Conservation (phyloP, 1,140 invertebrate species). For the Lasaia peninsularis region DNA sequence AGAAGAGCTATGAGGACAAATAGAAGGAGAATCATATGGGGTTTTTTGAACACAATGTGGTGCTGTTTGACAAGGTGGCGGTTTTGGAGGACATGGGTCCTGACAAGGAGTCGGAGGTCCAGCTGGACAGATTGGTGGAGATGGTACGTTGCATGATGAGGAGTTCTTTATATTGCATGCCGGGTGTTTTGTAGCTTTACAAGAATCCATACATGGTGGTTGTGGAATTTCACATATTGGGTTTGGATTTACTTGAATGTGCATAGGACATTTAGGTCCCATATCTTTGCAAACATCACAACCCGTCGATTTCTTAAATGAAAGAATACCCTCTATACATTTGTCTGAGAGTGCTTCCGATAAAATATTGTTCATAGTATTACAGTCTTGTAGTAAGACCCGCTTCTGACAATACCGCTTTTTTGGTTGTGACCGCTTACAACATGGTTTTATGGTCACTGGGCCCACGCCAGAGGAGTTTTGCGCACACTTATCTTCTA, state of each 20-base stretch:
- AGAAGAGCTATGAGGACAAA: not conserved
- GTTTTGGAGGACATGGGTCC: conserved; percentile 22
- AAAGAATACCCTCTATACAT: conserved; percentile 9
- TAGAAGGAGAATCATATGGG: conserved; percentile 1
- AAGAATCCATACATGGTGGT: conserved; percentile 27
- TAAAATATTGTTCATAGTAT: conserved; percentile 24
- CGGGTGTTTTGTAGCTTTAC: conserved; percentile 22
- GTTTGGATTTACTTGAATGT: conserved; percentile 20
- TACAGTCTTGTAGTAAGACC: conserved; percentile 37
- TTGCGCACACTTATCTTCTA: conserved; percentile 22
- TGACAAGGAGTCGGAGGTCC: conserved; percentile 17
- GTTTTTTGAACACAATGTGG: not conserved
- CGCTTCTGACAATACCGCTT: conserved; percentile 31
- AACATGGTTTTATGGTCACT: conserved; percentile 20
- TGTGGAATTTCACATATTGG: conserved; percentile 30
- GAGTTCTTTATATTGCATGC: conserved; percentile 26
- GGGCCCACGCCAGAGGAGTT: conserved; percentile 19
- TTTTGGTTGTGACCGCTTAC: conserved; percentile 15
- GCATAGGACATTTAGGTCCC: conserved; percentile 18
- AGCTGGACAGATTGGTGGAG: conserved; percentile 12
- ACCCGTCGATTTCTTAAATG: conserved; percentile 19
- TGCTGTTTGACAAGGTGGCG: conserved; percentile 15
- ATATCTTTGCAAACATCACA: conserved; percentile 30
- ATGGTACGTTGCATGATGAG: conserved; percentile 21
- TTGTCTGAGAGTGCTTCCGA: not conserved